Evolutionary conservation across 1,140 invertebrate species (phyloP).

Genomic region (Branchinecta lindahli): DNA sequence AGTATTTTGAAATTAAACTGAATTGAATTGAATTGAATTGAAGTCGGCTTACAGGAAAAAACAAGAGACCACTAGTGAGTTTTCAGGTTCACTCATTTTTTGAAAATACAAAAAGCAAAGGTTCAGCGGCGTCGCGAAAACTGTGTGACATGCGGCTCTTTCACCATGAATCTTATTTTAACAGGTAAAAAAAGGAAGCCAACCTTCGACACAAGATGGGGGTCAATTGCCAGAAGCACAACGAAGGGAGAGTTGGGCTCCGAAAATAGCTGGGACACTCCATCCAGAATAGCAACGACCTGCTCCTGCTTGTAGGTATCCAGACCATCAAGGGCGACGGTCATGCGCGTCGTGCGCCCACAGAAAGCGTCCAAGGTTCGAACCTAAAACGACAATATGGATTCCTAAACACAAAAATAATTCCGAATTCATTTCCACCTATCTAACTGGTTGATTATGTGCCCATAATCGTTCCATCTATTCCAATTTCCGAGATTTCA

Average conservation of each 20-base stretch:
- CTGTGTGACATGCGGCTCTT: too few relatives aligned
- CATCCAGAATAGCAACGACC: constrained; percentile 78
- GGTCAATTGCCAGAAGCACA: constrained; percentile 84
- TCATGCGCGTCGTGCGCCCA: constrained; percentile 74
- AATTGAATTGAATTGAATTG: too few relatives aligned
- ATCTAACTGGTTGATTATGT: too few relatives aligned
- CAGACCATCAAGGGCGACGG: constrained; percentile 88
- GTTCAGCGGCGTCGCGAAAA: too few relatives aligned
- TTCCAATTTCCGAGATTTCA: too few relatives aligned
- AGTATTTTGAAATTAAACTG: too few relatives aligned
- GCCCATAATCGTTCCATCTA: too few relatives aligned
- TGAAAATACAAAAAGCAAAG: too few relatives aligned
- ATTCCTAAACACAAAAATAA: neutral
- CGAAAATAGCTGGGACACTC: constrained; percentile 84
- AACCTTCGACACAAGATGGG: constrained; percentile 88
- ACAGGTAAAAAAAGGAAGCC: constrained; percentile 19
- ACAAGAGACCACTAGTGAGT: too few relatives aligned
- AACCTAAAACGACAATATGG: constrained; percentile 33
- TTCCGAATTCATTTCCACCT: neutral
- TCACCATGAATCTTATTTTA: too few relatives aligned
- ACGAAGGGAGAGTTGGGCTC: constrained; percentile 82
- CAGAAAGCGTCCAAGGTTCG: constrained; percentile 80
- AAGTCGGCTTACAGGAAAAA: too few relatives aligned
- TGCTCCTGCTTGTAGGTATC: constrained; percentile 97
- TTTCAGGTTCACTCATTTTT: too few relatives aligned